Conservation (phyloP, 2,888 invertebrate genomes). For the Tridacna crocea region DNA sequence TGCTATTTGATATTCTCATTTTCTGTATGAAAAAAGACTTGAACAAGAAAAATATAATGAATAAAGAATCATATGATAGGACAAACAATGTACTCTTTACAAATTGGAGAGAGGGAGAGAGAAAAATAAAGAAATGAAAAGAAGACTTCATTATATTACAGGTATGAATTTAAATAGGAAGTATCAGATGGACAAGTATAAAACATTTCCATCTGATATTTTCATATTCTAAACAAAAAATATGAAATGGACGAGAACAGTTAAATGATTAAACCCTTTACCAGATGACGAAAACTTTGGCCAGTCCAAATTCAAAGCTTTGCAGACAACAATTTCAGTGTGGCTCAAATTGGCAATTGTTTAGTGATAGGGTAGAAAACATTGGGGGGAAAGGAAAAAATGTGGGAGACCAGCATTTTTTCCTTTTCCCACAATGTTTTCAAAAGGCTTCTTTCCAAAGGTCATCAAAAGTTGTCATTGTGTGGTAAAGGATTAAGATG, state of each 20-base stretch:
- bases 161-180: no score
- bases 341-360: background rate
- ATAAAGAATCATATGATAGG: no score
- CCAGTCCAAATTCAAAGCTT: background rate
- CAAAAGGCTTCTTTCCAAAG: background rate
- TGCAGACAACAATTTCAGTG: background rate
- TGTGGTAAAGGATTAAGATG: background rate
- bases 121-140: no score
- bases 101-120: no score
- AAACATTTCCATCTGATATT: no score
- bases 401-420: background rate
- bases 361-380: background rate
- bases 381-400: background rate
- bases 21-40: no score
- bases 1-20: no score
- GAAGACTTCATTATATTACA: no score
- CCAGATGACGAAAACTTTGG: background rate
- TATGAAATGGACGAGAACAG: no score
- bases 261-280: background rate
- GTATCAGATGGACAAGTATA: no score
- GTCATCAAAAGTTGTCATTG: background rate
- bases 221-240: no score
- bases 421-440: background rate
- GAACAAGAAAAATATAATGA: background rate
- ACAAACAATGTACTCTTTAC: no score